Evolutionary conservation across 2,113 vertebrate genomes (phyloP).

Genomic region (Otocyon megalotis): DNA sequence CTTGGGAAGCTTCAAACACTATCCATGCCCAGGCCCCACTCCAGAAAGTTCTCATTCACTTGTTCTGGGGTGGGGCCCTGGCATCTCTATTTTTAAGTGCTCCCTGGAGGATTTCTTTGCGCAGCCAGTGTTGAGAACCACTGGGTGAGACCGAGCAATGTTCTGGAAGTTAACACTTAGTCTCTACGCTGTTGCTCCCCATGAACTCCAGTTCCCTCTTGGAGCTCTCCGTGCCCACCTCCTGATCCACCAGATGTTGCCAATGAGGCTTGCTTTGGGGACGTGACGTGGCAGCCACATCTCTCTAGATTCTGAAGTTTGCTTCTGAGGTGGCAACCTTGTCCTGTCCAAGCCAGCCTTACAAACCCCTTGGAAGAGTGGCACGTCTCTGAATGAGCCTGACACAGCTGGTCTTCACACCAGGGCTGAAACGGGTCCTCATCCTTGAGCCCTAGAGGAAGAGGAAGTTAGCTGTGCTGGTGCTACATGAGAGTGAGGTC

Average conservation of each 20-base stretch:
- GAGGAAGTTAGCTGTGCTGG: neutral
- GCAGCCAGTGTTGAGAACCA: neutral
- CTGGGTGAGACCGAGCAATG: neutral
- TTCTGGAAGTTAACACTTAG: neutral
- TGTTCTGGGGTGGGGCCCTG: neutral
- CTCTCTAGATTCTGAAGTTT: neutral
- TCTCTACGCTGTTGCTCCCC: neutral
- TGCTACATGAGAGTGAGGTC: accelerated
- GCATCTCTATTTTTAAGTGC: neutral
- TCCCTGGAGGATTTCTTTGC: neutral
- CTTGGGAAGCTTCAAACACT: neutral
- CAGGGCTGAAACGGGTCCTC: neutral
- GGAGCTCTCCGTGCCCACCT: neutral
- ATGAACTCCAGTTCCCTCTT: neutral
- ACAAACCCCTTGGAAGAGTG: neutral
- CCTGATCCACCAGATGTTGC: neutral
- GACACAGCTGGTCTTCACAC: neutral
- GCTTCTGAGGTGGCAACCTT: neutral
- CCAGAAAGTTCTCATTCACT: neutral
- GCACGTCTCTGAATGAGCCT: neutral
- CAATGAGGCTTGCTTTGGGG: neutral
- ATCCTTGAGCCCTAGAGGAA: neutral
- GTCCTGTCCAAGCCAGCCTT: neutral
- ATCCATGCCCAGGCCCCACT: neutral
- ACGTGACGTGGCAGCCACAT: accelerated